These are phyloP conservation scores for Helleia helle DNA, from an alignment of 2,888 invertebrate genomes.

Conservation along the genomic window DNA sequence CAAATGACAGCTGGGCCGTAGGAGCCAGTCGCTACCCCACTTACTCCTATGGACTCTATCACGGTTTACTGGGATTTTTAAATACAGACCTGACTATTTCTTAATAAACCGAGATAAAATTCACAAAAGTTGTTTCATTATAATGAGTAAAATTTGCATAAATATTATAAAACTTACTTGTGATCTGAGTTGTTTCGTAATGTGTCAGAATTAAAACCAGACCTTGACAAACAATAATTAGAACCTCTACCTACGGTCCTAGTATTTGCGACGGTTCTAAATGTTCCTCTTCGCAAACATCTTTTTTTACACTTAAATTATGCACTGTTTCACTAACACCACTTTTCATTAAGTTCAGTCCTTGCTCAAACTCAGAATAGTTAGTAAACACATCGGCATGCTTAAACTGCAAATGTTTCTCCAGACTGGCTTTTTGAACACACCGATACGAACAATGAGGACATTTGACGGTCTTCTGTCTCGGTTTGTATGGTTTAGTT, in stretches of 20 bases:
- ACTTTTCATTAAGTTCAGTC: conserved; percentile 18
- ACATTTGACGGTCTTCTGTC: conserved; percentile 61
- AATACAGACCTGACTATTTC: no score
- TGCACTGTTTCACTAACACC: conserved; percentile 18
- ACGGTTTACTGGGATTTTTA: no score
- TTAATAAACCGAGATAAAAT: no score
- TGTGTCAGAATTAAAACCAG: neutral
- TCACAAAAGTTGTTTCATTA: no score
- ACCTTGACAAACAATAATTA: conserved; percentile 7
- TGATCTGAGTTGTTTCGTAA: neutral
- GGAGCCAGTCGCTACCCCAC: no score
- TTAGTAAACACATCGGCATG: conserved; percentile 33
- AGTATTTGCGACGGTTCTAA: conserved; percentile 24
- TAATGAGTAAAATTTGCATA: no score
- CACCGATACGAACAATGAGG: conserved; percentile 54
- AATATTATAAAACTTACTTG: no score
- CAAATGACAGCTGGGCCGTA: no score
- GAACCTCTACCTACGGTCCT: conserved; percentile 25
- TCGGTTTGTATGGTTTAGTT: conserved; percentile 50
- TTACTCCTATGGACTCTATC: no score
- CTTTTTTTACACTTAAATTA: conserved; percentile 23
- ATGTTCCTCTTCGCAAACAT: conserved; percentile 7
- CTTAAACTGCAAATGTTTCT: conserved; percentile 61
- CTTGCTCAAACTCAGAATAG: conserved; percentile 43
- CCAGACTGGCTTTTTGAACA: conserved; percentile 60